Evolutionary conservation across 1,140 invertebrate species (phyloP).

Genomic region (Drosophila aff.): DNA sequence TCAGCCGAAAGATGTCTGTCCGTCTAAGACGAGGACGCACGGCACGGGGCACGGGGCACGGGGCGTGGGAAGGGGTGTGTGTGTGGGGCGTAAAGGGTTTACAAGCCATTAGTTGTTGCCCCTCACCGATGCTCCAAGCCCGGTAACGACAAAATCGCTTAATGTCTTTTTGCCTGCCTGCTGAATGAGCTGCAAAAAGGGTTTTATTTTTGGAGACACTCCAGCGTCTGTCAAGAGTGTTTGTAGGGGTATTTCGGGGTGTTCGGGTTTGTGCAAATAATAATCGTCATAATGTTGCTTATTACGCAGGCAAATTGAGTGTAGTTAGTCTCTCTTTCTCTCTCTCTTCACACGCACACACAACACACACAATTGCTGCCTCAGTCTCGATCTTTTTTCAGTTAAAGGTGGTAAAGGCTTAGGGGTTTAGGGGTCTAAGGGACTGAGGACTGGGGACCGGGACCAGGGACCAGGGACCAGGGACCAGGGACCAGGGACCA

Average conservation of each 20-base stretch:
- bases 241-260: background rate
- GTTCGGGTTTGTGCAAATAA: constrained; percentile 14
- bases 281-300: constrained; percentile 36
- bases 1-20: constrained; percentile 48
- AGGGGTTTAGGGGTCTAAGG: background rate
- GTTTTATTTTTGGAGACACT: constrained; percentile 44
- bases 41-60: background rate
- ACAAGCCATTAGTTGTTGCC: constrained; percentile 77
- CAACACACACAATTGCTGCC: constrained; percentile 8
- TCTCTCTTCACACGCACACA: constrained; percentile 1
- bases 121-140: constrained; percentile 1
- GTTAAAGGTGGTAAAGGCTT: constrained; percentile 2
- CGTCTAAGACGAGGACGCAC: constrained; percentile 1
- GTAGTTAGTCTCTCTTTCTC: constrained; percentile 19
- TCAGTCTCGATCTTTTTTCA: constrained; percentile 8
- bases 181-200: constrained; percentile 59
- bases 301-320: constrained; percentile 31
- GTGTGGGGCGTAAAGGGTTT: constrained; percentile 64
- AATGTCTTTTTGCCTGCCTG: constrained; percentile 60
- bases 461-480: constrained; percentile 4
- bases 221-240: background rate
- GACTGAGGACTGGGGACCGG: background rate
- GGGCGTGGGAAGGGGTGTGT: background rate
- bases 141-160: constrained; percentile 74
- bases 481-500: constrained; percentile 21